Conservation (phyloP, 2,888 invertebrate genomes). For the Fragum whitleyi region DNA sequence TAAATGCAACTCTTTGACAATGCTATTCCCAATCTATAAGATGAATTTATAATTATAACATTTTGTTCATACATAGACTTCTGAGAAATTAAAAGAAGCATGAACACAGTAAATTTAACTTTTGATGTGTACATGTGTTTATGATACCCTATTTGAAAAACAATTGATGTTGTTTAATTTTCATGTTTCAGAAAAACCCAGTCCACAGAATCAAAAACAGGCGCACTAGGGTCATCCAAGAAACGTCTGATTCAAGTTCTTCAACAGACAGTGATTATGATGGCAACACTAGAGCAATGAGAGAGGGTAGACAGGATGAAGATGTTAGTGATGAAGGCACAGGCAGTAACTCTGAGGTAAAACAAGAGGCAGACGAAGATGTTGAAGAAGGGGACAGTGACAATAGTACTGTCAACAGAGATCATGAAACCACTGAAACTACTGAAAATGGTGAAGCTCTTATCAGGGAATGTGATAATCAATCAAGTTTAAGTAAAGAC, state of each 20-base stretch:
- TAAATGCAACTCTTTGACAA: no score
- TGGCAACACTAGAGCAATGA: neutral
- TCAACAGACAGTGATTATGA: neutral
- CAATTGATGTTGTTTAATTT: no score
- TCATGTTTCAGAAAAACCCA: neutral
- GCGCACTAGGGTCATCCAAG: neutral
- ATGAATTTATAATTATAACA: no score
- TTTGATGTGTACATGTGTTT: no score
- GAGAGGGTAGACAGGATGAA: neutral
- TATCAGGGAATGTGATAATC: no score
- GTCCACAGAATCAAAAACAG: conserved; percentile 18
- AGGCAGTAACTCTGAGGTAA: neutral
- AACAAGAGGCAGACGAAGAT: neutral
- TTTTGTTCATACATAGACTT: no score
- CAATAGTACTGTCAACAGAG: neutral
- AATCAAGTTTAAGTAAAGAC: no score
- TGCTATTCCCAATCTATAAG: no score
- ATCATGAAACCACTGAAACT: neutral
- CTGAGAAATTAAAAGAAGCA: no score
- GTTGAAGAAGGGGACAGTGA: neutral
- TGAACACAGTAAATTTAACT: no score
- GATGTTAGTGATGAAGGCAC: neutral
- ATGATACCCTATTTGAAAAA: no score
- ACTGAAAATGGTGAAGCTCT: neutral
- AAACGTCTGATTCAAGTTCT: neutral